Base-by-base conservation (phyloP, 2,113 vertebrate species). In the Dasyornis broadbenti region DNA sequence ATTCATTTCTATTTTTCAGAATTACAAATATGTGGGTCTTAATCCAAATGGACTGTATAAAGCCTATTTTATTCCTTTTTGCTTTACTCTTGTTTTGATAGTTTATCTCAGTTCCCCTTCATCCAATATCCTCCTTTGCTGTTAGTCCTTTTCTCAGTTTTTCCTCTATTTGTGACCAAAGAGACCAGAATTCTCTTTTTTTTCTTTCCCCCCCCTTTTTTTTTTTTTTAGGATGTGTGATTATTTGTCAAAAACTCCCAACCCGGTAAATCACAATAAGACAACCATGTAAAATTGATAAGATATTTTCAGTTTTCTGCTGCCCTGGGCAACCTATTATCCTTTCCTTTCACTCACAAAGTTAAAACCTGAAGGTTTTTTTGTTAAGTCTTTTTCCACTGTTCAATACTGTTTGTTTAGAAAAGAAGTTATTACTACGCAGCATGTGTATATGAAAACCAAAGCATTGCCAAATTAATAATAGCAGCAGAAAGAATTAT, bases 1-100 rank as follows among this genome's bases (percentile, higher is more conserved):
- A 81, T 95, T 95, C 86, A 82, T 92, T 96, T 96, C 52, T 94
- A 27, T 92, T 95, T 78, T 52, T 90, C 72, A 59, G 52, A 66
- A 73, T 71, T 88, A 75, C 42, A 82, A 80, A 89, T 92, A 80
- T 89, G 37, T 64, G 61, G 77, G 24, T 77, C 73, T 91, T 92
- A 94, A 94, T 92, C 90, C 82, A 72, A 56, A 49, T 84, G 28
- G 39, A 24, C 42, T 93, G 23, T 72, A 83, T 75, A 95, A 95
- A 94, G 13, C 54, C 71, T 39, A 9, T 44, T 82, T 79, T 90
- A 81, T 68, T 83, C 70, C 71, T 90, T 86, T 94, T 80, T 81
- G 59, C 59, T 76, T 80, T 84, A 83, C 44, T 89, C 9, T 33
- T 84, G 8, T 86, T 77, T 87, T 89, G n/a, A 69, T 52, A 63